A percentile compares a stretch with the other conserved stretches of the same genome.
Conservation (phyloP, 2,797 vertebrate genomes). For the Oreochromis mossambicus region DNA sequence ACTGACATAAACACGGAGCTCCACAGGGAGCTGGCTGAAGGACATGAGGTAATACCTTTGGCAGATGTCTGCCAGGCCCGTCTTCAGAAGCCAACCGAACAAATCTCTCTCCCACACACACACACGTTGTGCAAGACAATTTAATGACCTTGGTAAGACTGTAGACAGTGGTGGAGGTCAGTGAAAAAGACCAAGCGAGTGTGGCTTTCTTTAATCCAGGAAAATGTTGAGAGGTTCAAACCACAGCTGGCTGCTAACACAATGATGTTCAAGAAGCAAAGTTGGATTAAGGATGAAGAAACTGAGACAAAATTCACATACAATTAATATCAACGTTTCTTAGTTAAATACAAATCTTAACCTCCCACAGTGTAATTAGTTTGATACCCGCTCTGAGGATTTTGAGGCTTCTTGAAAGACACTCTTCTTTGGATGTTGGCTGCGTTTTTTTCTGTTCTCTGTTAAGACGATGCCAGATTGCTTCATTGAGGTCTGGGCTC, state of each 20-base stretch:
- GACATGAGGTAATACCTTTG: conserved; percentile 54
- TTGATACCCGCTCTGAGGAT: too few relatives aligned
- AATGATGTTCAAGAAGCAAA: neutral
- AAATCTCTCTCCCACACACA: conserved; percentile 4
- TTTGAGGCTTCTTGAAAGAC: neutral
- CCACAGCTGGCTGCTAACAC: conserved; percentile 3
- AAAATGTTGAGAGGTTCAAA: conserved; percentile 21
- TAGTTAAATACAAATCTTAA: neutral
- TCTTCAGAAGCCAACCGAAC: conserved; percentile 25
- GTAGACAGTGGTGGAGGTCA: conserved; percentile 40
- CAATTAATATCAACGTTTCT: neutral
- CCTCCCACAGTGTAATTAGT: neutral
- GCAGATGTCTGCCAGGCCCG: conserved; percentile 26
- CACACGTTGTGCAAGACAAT: neutral
- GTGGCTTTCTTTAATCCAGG: conserved; percentile 27
- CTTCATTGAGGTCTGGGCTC: neutral
- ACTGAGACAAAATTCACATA: neutral
- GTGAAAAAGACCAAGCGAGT: neutral
- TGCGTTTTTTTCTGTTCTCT: neutral
- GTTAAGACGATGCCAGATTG: neutral
- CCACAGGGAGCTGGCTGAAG: conserved; percentile 20
- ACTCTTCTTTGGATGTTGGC: neutral
- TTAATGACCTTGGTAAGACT: conserved; percentile 47
- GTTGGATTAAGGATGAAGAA: neutral
- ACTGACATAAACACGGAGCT: conserved; percentile 21